Base-by-base conservation (phyloP, 2,888 invertebrate species). In the Serripes groenlandicus region DNA sequence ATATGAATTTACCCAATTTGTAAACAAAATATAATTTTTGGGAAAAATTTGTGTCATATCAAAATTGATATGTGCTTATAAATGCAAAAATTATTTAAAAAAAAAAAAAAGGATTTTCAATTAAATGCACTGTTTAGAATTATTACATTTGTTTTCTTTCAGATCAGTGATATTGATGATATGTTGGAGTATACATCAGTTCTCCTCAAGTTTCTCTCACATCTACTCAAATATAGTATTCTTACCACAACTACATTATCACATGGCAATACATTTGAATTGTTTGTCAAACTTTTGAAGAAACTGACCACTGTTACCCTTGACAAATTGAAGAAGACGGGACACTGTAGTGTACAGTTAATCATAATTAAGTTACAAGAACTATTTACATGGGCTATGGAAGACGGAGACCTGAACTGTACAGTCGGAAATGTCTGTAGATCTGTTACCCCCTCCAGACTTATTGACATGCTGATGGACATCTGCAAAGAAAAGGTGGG, bases 401-500 rank as follows among this genome's bases (percentile, higher is more conserved):
- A 35, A 7, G 56, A 75, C 23, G 23, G 11, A 7, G 68, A 64
- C 2, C 23, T 58, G 11, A 23, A 60, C 34, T 87, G 70, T 52
- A 23, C 72, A 15, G 75, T 90, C 34, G 75, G 87, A 15, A 79
- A 86, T 58, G 26, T 89, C 5, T 70, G 88, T 32, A 75, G 88
- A 52, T 58, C 86, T 9, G 81, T 82, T 15, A 80, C 90, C 1
- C 91, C 93, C 7, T 78, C 83, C 7, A 86, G 76, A 62, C 81
- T 92, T 30, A 76, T 90, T 2, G 91, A 92, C 69, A 37, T 83
- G 15, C 75, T 91, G 42, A 26, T 91, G 30, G 89, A 90, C n/a
- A 75, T 92, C 28, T 87, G 88, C 11, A 77, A 70, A 60, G 89
- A 90, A 35, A 91, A 91, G 90, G 92, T 92, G 78, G 72, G 34